Evolutionary conservation across 1,140 invertebrate genomes (phyloP).

Genomic region (Macrocentrus cingulum): DNA sequence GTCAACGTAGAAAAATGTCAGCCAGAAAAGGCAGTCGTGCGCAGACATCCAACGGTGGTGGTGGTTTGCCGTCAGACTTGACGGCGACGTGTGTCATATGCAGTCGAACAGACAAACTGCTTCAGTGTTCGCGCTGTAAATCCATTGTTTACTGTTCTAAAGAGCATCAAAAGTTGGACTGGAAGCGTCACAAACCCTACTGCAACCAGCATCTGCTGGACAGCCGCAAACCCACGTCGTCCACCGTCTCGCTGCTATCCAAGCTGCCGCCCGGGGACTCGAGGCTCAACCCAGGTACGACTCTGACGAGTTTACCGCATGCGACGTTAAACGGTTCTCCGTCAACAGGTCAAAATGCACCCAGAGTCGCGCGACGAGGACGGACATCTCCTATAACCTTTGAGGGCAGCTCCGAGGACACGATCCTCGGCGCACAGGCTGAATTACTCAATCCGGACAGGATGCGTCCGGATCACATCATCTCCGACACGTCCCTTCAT

Average conservation of each 20-base stretch:
- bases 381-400: conserved; percentile 60
- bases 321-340: too few species aligned
- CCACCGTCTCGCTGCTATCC: too few species aligned
- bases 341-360: too few species aligned
- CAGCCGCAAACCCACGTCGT: neutral
- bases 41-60: conserved; percentile 32
- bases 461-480: neutral
- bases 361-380: too few species aligned
- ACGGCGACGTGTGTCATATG: conserved; percentile 66
- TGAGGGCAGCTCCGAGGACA: conserved; percentile 70
- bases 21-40: conserved; percentile 37
- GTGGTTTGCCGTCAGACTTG: conserved; percentile 10
- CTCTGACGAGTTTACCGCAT: too few species aligned
- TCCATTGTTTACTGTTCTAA: conserved; percentile 75
- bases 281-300: too few species aligned
- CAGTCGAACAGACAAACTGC: conserved; percentile 66
- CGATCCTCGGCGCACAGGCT: conserved; percentile 64
- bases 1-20: conserved; percentile 26
- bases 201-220: conserved; percentile 5
- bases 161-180: conserved; percentile 76
- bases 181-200: conserved; percentile 64
- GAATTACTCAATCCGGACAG: conserved; percentile 57
- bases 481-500: conserved; percentile 29
- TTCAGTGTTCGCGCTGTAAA: conserved; percentile 74
- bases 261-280: too few species aligned